Evolutionary conservation across 1,140 invertebrate species (phyloP).

Genomic region (Drosophila bocqueti): DNA sequence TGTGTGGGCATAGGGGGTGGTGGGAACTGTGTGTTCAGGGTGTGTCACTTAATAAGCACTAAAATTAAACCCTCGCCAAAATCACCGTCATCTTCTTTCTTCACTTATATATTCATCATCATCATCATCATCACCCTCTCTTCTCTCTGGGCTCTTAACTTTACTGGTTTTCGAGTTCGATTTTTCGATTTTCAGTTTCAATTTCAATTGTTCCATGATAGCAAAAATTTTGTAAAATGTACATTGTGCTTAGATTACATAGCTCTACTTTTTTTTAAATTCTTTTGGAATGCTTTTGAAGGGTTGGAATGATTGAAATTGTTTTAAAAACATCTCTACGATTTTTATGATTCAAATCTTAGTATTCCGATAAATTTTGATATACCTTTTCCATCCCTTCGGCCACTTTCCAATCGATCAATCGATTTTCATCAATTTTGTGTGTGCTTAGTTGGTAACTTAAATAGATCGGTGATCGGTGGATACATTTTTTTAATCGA

Average conservation of each 20-base stretch:
- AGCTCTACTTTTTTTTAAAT: conserved; percentile 6
- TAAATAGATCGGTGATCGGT: conserved; percentile 47
- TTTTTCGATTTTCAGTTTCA: conserved; percentile 21
- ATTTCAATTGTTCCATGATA: conserved; percentile 32
- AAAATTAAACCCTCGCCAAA: conserved; percentile 71
- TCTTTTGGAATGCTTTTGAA: background rate
- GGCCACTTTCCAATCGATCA: conserved; percentile 20
- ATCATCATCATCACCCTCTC: conserved; percentile 40
- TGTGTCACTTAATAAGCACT: conserved; percentile 72
- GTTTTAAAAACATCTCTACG: background rate
- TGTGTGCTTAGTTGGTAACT: conserved; percentile 65
- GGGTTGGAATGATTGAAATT: conserved; percentile 2
- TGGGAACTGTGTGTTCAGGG: conserved; percentile 22
- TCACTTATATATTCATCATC: conserved; percentile 10
- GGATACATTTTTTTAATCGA: conserved; percentile 39
- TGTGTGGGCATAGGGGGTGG: conserved; percentile 18
- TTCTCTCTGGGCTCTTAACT: conserved; percentile 35
- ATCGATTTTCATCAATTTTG: conserved; percentile 22
- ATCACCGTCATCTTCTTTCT: conserved; percentile 10
- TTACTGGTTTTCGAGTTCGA: conserved; percentile 23
- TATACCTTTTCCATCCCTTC: conserved; percentile 9
- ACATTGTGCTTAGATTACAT: conserved; percentile 51
- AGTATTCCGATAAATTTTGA: no score
- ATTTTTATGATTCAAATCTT: background rate
- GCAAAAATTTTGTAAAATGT: conserved; percentile 37